phyloP scores from a whole-genome alignment of 2,113 vertebrate species.

The Otus sunia region DNA sequence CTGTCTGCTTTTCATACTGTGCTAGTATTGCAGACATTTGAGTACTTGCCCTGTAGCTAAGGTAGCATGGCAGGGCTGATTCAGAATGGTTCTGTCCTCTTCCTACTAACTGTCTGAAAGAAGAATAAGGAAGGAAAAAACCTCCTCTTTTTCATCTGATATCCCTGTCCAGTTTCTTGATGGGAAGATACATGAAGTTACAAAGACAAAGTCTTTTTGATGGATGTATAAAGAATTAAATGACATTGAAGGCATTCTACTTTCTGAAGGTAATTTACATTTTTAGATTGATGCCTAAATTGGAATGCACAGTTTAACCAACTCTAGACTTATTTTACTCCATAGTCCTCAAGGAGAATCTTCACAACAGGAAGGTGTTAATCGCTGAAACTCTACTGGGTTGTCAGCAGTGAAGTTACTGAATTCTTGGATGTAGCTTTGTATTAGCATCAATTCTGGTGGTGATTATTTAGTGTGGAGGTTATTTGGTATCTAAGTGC shows the following conservation, averaged over 20 bases:
- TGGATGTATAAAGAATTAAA: not conserved
- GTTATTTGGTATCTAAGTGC: not conserved
- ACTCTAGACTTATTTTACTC: not conserved
- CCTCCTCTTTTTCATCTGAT: fast-evolving
- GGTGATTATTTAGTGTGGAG: not conserved
- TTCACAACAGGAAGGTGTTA: not conserved
- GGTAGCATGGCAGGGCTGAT: not conserved
- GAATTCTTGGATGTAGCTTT: not conserved
- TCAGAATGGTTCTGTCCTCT: not conserved
- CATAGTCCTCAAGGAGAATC: not conserved
- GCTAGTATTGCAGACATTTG: not conserved
- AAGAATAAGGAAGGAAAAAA: not conserved
- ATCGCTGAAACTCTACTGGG: not conserved
- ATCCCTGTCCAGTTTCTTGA: not conserved
- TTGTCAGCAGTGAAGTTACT: not conserved
- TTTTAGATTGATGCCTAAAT: not conserved
- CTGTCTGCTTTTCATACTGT: not conserved
- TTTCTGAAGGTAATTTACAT: not conserved
- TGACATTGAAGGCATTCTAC: not conserved
- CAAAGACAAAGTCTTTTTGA: not conserved
- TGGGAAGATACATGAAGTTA: not conserved
- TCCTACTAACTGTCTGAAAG: not conserved
- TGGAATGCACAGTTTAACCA: not conserved
- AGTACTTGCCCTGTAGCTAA: not conserved
- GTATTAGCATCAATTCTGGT: not conserved